Conservation (phyloP, 23 tunicate genomes). For the Halocynthia aurantium region DNA sequence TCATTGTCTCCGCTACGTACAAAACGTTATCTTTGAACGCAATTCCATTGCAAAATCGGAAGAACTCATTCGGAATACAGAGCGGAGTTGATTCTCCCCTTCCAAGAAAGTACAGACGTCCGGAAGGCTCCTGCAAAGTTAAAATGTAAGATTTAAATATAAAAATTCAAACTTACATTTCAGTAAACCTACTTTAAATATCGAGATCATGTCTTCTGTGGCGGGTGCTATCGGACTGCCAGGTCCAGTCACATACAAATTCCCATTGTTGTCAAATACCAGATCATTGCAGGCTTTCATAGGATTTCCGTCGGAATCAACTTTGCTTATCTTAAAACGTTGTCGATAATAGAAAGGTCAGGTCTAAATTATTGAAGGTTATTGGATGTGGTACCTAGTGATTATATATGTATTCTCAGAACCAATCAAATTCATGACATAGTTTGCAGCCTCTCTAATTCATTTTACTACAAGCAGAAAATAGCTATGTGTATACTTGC, state of each 20-base stretch:
- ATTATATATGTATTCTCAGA: too few relatives aligned
- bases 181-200: constrained; percentile 15
- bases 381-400: too few relatives aligned
- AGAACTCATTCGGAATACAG: constrained; percentile 25
- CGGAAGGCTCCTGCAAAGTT: constrained; percentile 28
- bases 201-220: constrained; percentile 29
- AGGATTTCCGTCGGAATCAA: constrained; percentile 50
- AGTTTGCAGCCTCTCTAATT: too few relatives aligned
- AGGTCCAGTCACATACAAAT: constrained; percentile 72
- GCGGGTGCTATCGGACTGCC: constrained; percentile 56
- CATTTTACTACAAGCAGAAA: too few relatives aligned
- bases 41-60: constrained; percentile 60
- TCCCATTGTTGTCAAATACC: constrained; percentile 65
- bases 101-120: constrained; percentile 46
- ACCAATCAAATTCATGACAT: too few relatives aligned
- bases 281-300: constrained; percentile 60
- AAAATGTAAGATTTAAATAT: neutral
- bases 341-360: too few relatives aligned
- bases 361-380: too few relatives aligned
- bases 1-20: constrained; percentile 64
- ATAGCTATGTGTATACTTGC: neutral
- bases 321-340: constrained; percentile 33
- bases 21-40: constrained; percentile 43
- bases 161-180: neutral
- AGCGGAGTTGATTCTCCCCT: constrained; percentile 26